Percentiles rank a stretch among this genome's conserved stretches.
Conservation (phyloP, 2,113 vertebrate species). For the Rostratula benghalensis region DNA sequence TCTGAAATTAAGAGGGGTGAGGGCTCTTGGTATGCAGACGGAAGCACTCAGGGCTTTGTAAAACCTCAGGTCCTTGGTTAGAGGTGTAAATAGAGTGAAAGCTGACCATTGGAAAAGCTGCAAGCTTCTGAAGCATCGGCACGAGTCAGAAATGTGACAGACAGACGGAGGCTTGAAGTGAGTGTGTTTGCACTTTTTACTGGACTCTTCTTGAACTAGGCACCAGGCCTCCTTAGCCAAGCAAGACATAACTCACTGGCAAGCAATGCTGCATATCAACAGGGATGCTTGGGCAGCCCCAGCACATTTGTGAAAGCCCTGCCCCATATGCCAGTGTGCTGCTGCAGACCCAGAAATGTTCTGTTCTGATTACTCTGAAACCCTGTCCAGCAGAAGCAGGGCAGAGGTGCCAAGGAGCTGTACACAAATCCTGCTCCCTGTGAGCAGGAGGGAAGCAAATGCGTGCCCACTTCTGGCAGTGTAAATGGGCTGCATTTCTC, state of each 20-base stretch:
- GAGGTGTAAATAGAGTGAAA: neutral
- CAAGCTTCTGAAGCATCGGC: accelerated
- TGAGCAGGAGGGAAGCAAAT: neutral
- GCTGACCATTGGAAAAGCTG: neutral
- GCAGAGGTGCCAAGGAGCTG: neutral
- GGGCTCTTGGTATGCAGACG: neutral
- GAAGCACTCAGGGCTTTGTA: neutral
- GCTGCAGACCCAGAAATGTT: neutral
- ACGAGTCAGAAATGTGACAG: neutral
- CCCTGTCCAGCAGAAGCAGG: neutral
- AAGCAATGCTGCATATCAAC: accelerated
- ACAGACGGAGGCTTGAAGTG: neutral
- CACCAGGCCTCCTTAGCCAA: neutral
- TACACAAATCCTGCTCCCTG: neutral
- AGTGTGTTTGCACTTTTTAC: neutral
- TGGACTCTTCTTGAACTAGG: neutral
- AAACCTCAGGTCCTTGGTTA: neutral
- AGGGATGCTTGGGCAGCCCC: neutral
- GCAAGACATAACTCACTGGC: neutral
- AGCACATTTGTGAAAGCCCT: neutral
- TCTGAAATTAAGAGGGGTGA: conserved; percentile 10
- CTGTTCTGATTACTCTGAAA: neutral
- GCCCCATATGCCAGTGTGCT: neutral
- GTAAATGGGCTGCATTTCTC: neutral
- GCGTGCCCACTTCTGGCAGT: neutral